A percentile compares a stretch with the other conserved stretches of the same genome.
These are phyloP conservation scores for Heptranchias perlo DNA, from an alignment of 2,113 vertebrate species.

Conservation along the genomic window DNA sequence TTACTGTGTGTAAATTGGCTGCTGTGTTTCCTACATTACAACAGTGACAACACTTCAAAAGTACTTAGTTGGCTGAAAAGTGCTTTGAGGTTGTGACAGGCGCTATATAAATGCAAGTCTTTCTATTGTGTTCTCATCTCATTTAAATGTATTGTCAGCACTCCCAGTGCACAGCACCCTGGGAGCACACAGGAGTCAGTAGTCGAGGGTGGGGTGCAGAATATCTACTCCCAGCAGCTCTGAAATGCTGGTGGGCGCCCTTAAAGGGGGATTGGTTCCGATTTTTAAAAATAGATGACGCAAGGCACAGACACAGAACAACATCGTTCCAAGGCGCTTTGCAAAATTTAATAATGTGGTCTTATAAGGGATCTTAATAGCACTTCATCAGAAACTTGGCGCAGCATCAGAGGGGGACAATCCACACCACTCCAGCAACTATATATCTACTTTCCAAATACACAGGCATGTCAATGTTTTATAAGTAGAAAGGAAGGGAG, in stretches of 20 bases:
- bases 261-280: background rate
- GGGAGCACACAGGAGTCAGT: background rate
- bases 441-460: too few species aligned
- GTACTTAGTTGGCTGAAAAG: background rate
- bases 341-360: background rate
- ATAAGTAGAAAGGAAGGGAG: background rate
- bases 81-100: background rate
- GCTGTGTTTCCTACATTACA: background rate
- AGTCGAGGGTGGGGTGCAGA: background rate
- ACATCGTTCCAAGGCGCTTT: background rate
- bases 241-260: background rate
- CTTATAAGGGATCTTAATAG: background rate
- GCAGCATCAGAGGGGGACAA: background rate
- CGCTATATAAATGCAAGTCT: background rate
- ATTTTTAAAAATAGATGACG: background rate
- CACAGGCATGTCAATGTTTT: background rate
- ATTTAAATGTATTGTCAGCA: background rate
- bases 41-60: background rate
- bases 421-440: background rate
- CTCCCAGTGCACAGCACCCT: background rate
- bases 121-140: background rate
- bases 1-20: background rate
- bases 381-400: background rate
- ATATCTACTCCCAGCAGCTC: background rate
- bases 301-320: background rate